These are phyloP conservation scores for Masticophis lateralis DNA, from an alignment of 2,797 vertebrate species.

Conservation along the genomic window DNA sequence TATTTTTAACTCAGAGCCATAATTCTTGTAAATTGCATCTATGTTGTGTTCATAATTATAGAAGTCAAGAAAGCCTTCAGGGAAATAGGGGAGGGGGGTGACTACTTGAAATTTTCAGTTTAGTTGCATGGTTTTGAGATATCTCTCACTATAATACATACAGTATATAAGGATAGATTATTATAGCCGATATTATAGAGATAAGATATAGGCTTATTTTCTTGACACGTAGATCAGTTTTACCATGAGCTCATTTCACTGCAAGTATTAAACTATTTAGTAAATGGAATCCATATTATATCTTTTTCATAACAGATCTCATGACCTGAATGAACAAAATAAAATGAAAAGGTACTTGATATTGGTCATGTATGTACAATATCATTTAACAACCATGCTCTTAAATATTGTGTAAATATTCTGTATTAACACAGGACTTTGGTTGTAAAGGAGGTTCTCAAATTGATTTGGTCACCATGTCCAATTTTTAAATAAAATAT, in stretches of 20 bases:
- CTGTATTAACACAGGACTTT: conserved; percentile 59
- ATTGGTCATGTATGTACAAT: conserved; percentile 35
- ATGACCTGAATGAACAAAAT: background rate
- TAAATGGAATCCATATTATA: background rate
- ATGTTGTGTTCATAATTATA: background rate
- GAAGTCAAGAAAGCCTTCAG: background rate
- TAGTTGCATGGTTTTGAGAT: background rate
- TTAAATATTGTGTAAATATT: conserved; percentile 46
- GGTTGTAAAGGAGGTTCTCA: conserved; percentile 57
- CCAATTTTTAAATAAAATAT: conserved; percentile 74
- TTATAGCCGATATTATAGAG: background rate
- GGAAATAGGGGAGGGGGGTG: background rate
- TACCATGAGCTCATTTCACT: background rate
- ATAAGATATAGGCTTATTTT: background rate
- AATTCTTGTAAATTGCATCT: background rate
- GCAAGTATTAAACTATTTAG: background rate
- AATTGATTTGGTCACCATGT: conserved; percentile 65
- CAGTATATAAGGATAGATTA: background rate
- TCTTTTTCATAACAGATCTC: background rate
- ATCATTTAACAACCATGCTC: conserved; percentile 45
- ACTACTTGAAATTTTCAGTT: background rate
- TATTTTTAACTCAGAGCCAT: background rate
- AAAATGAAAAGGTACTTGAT: background rate
- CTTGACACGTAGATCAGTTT: background rate
- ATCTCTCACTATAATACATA: background rate